These are phyloP conservation scores for Microctenopoma steveboyesi DNA, from an alignment of 2,797 vertebrate genomes.

Conservation along the genomic window DNA sequence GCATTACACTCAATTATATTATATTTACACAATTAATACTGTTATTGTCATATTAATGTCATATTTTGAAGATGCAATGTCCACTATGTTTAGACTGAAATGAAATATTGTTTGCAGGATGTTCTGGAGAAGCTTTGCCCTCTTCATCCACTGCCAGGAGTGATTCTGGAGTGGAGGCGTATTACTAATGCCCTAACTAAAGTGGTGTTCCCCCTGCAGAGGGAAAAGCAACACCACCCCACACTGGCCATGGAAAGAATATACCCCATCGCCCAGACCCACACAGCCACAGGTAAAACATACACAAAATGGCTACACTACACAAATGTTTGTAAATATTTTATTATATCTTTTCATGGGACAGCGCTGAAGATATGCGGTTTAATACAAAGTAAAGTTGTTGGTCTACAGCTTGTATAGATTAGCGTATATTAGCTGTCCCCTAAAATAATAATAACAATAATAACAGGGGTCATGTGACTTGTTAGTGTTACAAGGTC, in stretches of 20 bases:
- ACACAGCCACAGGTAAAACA: constrained; percentile 92
- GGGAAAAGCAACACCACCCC: constrained; percentile 87
- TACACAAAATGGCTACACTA: background rate
- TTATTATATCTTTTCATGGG: too few species aligned
- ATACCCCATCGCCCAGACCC: constrained; percentile 90
- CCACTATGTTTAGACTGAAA: background rate
- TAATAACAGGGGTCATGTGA: too few species aligned
- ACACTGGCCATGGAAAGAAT: constrained; percentile 93
- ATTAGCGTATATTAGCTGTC: too few species aligned
- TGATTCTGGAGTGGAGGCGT: constrained; percentile 96
- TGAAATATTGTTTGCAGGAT: constrained; percentile 80
- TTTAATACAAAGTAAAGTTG: too few species aligned
- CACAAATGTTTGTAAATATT: too few species aligned
- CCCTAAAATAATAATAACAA: too few species aligned
- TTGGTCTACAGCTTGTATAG: too few species aligned
- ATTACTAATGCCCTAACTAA: constrained; percentile 96
- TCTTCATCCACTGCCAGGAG: constrained; percentile 91
- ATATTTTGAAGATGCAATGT: background rate
- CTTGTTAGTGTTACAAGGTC: background rate
- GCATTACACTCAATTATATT: background rate
- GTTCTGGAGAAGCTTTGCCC: constrained; percentile 91
- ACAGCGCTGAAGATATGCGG: too few species aligned
- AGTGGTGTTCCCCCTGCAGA: constrained; percentile 94
- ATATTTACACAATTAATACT: too few species aligned
- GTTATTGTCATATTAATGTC: too few species aligned